Percentiles rank a stretch among this genome's conserved stretches.
Conservation (phyloP, 2,888 invertebrate genomes). For the Drosophila meridionalis region DNA sequence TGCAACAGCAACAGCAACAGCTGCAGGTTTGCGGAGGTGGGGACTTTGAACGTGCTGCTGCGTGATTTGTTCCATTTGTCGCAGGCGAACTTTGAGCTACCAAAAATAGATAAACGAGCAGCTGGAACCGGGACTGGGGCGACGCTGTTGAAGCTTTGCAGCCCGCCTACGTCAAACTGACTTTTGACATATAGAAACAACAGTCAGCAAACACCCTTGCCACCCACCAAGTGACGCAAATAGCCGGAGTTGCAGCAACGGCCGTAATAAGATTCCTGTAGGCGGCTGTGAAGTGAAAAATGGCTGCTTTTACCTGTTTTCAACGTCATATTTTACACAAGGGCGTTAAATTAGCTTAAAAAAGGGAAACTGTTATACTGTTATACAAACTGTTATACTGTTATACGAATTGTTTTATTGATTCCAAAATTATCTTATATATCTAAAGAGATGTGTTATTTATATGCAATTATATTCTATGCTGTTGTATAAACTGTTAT, state of each 20-base stretch:
- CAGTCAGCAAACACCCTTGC: conserved; percentile 8
- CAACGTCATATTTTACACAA: neutral
- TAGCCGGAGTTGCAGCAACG: conserved; percentile 7
- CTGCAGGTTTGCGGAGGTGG: neutral
- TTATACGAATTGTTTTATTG: neutral
- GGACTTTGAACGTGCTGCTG: neutral
- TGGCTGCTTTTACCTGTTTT: conserved; percentile 22
- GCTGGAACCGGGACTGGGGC: neutral
- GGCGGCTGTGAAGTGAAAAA: conserved; percentile 16
- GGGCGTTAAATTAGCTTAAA: neutral
- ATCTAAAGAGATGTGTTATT: neutral
- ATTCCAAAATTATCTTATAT: too few relatives aligned
- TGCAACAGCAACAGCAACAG: neutral
- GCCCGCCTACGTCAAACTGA: conserved; percentile 21
- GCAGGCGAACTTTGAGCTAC: conserved; percentile 46
- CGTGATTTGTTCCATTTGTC: conserved; percentile 19
- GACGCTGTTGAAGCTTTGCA: conserved; percentile 29
- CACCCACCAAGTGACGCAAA: conserved; percentile 36
- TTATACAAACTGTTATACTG: conserved; percentile 4
- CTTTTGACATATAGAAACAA: conserved; percentile 48
- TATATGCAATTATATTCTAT: neutral
- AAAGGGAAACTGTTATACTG: conserved; percentile 5
- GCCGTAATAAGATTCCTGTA: conserved; percentile 13
- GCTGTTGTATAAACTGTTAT: conserved; percentile 4
- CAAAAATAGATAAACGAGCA: conserved; percentile 50